phyloP scores from a whole-genome alignment of 1,140 invertebrate genomes.

The Leucophenga varia region DNA sequence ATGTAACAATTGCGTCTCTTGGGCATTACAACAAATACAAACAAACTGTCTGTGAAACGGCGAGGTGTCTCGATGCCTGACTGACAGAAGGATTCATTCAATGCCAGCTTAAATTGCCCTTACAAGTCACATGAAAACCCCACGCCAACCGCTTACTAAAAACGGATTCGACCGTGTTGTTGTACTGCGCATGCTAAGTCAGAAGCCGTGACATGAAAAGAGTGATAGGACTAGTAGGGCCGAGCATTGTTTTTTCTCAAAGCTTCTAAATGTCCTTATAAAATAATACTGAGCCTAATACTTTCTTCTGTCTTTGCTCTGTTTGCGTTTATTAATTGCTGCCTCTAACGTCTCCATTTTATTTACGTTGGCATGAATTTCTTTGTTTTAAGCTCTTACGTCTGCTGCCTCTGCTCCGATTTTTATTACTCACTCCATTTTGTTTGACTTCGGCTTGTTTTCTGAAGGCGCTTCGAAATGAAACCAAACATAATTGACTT shows the following conservation, averaged over 20 bases:
- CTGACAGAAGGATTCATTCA: conserved; percentile 46
- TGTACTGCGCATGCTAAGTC: no score
- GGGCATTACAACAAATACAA: conserved; percentile 41
- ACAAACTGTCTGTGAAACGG: conserved; percentile 1
- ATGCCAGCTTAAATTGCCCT: conserved; percentile 53
- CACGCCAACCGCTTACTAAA: background rate
- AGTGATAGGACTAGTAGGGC: no score
- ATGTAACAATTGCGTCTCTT: conserved; percentile 52
- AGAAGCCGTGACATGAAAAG: no score
- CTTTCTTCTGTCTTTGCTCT: background rate
- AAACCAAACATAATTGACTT: conserved; percentile 55
- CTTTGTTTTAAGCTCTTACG: no score
- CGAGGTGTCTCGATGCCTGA: no score
- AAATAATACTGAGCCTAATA: no score
- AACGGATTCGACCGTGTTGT: no score
- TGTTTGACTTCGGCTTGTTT: conserved; percentile 40
- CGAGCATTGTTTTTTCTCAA: no score
- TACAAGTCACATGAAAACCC: conserved; percentile 37
- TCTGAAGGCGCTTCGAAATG: conserved; percentile 37
- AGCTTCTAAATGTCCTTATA: conserved; percentile 18
- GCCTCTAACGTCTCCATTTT: conserved; percentile 40
- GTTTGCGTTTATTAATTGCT: conserved; percentile 19
- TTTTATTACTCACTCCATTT: no score
- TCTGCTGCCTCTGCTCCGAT: no score
- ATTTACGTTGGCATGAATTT: no score